Evolutionary conservation across 2,888 invertebrate species (phyloP), one percentile per base, ranked within the genome.

Genomic region (Malthinus flaveolus): DNA sequence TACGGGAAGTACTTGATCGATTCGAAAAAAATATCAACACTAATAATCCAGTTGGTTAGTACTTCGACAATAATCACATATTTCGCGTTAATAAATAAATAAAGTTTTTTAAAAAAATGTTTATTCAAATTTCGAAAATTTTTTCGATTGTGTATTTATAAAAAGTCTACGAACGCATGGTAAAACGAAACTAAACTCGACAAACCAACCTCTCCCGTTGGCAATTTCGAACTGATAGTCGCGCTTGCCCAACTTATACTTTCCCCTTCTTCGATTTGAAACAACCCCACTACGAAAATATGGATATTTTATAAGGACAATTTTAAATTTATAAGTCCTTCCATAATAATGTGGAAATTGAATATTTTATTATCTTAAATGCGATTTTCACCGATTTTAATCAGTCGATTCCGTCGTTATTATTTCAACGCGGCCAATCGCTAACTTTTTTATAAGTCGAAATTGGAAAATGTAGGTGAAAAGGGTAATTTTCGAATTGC

Each of bases 251-350:
- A 49, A 52, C 54, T 50, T 55, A 56, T 49, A 63, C 49, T 59
- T 65, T 60, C 65, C 65, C 67, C 66, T 65, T 50, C 63, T 60
- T 53, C 23, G 46, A 45, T 49, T 49, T 59, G 45, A 45, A 56
- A 52, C 50, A 59, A 59, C 68, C 68, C 68, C 68, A 68, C 68
- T 64, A 67, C 66, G 60, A 52, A 56, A 64, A 65, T 66, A 66
- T 66, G 62, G 61, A 68, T 68, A 67, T 67, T 67, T 68, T 64
- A 65, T 67, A 67, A 51, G 61, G 66, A 63, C 65, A 68, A 68
- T 68, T 68, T 67, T 59, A 56, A 65, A 58, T 58, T 56, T 53
- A 53, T 47, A 54, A 37, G 47, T 36, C 46, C 45, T 36, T 47
- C 50, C 49, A 56, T 56, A 56, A 56, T 56, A 32, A 44, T 32